Evolutionary conservation across 2,888 invertebrate species (phyloP).

Genomic region (Morpho deidamia): DNA sequence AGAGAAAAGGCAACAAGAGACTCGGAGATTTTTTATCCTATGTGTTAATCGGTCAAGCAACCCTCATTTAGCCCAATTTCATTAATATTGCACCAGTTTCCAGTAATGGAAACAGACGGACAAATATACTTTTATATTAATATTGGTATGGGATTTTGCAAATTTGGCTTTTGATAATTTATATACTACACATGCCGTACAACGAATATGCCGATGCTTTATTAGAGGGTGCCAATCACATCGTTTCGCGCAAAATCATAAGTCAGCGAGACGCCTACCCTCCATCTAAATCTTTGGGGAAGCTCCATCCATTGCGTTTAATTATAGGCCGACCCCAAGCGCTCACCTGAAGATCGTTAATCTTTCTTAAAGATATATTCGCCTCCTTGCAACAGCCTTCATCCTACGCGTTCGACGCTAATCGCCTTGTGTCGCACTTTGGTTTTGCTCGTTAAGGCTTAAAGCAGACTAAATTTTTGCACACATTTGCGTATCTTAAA

Average conservation of each 20-base stretch:
- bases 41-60: too few species aligned
- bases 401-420: conserved; percentile 51
- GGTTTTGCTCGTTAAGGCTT: not conserved
- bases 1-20: too few species aligned
- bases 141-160: too few species aligned
- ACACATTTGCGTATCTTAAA: too few species aligned
- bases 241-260: conserved; percentile 70
- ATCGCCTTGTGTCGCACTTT: conserved; percentile 58
- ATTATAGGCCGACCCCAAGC: conserved; percentile 69
- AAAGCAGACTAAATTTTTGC: not conserved
- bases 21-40: too few species aligned
- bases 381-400: conserved; percentile 51
- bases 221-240: conserved; percentile 71
- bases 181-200: not conserved
- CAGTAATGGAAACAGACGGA: too few species aligned
- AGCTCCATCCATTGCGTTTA: conserved; percentile 74
- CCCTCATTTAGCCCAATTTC: too few species aligned
- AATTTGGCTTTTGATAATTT: not conserved
- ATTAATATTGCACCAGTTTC: too few species aligned
- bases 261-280: conserved; percentile 72
- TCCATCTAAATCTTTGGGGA: conserved; percentile 68
- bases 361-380: conserved; percentile 78
- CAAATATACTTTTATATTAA: too few species aligned
- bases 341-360: conserved; percentile 75
- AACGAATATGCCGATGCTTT: conserved; percentile 40